phyloP scores from a whole-genome alignment of 2,797 vertebrate genomes.

The Betta splendens region DNA sequence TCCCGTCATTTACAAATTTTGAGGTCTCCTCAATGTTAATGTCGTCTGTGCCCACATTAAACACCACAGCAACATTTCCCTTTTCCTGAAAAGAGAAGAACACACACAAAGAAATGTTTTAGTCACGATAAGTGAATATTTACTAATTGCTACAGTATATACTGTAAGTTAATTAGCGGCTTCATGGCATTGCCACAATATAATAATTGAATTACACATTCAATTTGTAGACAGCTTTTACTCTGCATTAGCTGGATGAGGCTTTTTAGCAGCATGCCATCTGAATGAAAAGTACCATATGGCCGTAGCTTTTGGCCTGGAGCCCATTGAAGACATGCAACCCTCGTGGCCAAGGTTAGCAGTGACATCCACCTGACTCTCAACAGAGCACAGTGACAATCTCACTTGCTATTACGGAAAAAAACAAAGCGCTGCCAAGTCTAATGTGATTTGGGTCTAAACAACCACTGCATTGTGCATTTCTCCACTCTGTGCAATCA shows the following conservation, averaged over 20 bases:
- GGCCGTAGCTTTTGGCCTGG: conserved; percentile 15
- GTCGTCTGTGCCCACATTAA: conserved; percentile 98
- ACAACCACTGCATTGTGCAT: not conserved
- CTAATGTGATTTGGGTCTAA: not conserved
- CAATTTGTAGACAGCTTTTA: conserved; percentile 22
- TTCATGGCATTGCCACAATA: conserved; percentile 26
- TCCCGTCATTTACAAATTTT: conserved; percentile 98
- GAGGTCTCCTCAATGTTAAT: conserved; percentile 97
- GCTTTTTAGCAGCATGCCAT: conserved; percentile 8
- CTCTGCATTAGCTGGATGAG: conserved; percentile 20
- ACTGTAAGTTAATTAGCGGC: conserved; percentile 30
- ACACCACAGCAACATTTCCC: conserved; percentile 96
- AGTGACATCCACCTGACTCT: not conserved
- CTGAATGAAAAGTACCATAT: conserved; percentile 33
- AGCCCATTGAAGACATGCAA: conserved; percentile 19
- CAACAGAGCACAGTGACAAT: not conserved
- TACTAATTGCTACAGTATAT: too few relatives aligned
- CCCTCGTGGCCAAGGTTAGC: not conserved
- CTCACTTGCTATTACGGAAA: not conserved
- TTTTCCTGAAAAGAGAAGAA: conserved; percentile 86
- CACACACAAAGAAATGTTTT: conserved; percentile 35
- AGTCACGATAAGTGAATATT: conserved; percentile 4
- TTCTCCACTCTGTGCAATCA: too few relatives aligned
- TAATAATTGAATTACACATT: conserved; percentile 12
- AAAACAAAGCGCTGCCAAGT: not conserved